phyloP scores from a whole-genome alignment of 2,797 vertebrate genomes.

The Mormyrops attenuatus region DNA sequence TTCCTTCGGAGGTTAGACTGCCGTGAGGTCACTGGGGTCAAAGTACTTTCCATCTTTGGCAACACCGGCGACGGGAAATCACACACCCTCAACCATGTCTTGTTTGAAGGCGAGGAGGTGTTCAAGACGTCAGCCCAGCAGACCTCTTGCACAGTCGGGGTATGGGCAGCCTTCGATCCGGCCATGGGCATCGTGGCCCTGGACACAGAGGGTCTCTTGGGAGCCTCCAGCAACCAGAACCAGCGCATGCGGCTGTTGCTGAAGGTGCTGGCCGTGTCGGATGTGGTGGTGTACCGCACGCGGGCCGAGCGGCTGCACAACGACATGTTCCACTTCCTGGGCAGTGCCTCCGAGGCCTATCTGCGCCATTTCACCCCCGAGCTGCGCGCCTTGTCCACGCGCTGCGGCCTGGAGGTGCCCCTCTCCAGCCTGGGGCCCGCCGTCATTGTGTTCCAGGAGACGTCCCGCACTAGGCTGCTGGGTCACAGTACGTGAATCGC shows the following conservation, averaged over 20 bases:
- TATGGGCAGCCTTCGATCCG: slow-evolving; percentile 71
- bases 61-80: slow-evolving; percentile 80
- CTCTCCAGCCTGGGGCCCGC: slow-evolving; percentile 71
- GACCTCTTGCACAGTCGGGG: slow-evolving; percentile 71
- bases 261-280: slow-evolving; percentile 76
- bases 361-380: slow-evolving; percentile 72
- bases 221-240: slow-evolving; percentile 66
- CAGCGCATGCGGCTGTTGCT: slow-evolving; percentile 71
- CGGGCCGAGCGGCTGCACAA: slow-evolving; percentile 76
- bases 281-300: slow-evolving; percentile 71
- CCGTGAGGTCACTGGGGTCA: slow-evolving; percentile 54
- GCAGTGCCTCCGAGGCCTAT: slow-evolving; percentile 71
- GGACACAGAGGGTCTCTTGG: slow-evolving; percentile 74
- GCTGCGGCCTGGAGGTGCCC: slow-evolving; percentile 70
- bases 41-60: slow-evolving; percentile 76
- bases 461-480: slow-evolving; percentile 67
- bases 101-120: slow-evolving; percentile 63
- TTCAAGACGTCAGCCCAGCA: slow-evolving; percentile 73
- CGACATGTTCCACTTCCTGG: slow-evolving; percentile 77
- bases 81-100: slow-evolving; percentile 73
- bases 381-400: slow-evolving; percentile 65
- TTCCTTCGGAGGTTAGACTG: slow-evolving; percentile 64
- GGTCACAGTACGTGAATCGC: slow-evolving; percentile 55
- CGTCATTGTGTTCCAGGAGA: slow-evolving; percentile 71
- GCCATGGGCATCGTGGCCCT: slow-evolving; percentile 58